Evolutionary conservation across 2,797 vertebrate species (phyloP).

Genomic region (Cossypha dichroa): DNA sequence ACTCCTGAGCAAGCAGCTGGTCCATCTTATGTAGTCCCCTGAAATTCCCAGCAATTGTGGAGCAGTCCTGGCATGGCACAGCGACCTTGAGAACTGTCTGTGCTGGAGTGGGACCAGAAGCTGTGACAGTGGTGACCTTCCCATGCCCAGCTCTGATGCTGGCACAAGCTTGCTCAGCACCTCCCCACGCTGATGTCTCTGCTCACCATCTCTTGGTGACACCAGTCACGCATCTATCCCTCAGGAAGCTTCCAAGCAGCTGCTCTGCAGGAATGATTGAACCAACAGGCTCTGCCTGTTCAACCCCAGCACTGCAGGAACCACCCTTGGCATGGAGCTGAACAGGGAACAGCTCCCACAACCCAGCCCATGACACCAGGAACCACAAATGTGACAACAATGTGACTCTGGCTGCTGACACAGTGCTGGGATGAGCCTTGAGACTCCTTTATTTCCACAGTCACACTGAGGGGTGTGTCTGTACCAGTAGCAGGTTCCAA

Average conservation of each 20-base stretch:
- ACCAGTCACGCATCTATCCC: not conserved
- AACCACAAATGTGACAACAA: not conserved
- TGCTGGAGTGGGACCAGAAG: not conserved
- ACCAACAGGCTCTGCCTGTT: not conserved
- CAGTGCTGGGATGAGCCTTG: not conserved
- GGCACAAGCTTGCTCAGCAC: not conserved
- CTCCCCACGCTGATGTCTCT: fast-evolving
- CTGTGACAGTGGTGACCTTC: not conserved
- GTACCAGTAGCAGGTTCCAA: not conserved
- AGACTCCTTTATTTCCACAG: conserved; percentile 39
- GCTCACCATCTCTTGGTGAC: not conserved
- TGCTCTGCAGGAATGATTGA: not conserved
- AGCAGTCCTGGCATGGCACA: not conserved
- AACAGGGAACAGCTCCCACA: fast-evolving
- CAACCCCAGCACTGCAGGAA: not conserved
- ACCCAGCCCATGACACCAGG: not conserved
- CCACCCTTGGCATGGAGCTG: fast-evolving
- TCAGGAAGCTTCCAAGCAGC: not conserved
- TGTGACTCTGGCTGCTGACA: not conserved
- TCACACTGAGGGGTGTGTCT: not conserved
- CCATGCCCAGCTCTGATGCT: fast-evolving
- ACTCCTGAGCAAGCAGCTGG: not conserved
- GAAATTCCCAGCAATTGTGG: not conserved
- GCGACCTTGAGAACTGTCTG: fast-evolving
- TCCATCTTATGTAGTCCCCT: not conserved